Conservation (phyloP, 30 jellyfish, hydroid and myxozoan species). For the Cassiopea xamachana region DNA sequence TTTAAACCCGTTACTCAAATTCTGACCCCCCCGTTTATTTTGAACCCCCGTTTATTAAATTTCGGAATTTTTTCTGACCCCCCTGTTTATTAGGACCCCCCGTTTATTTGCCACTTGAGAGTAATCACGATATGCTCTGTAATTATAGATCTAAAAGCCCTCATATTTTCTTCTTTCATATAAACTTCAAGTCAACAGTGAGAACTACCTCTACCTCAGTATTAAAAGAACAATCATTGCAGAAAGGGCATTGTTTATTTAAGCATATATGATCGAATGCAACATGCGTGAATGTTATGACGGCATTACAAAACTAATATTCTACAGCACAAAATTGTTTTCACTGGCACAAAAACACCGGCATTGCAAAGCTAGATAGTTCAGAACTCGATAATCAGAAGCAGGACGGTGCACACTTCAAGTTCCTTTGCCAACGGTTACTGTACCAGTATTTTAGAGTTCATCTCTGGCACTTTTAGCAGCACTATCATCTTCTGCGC, state of each 20-base stretch:
- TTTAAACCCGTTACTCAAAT: too few species aligned
- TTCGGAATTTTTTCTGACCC: too few species aligned
- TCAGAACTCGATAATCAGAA: neutral
- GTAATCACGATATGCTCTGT: too few species aligned
- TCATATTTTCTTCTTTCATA: too few species aligned
- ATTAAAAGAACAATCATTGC: neutral
- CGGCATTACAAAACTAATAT: neutral
- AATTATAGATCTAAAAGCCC: neutral
- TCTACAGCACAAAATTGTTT: neutral
- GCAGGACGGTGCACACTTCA: neutral
- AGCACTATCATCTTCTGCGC: conserved; percentile 4
- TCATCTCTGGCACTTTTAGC: conserved; percentile 29
- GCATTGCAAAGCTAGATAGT: neutral
- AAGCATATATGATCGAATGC: neutral
- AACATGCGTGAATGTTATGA: neutral
- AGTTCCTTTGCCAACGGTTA: neutral
- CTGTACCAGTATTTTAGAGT: neutral
- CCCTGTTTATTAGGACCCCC: too few species aligned
- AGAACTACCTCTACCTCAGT: neutral
- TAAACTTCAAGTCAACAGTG: neutral
- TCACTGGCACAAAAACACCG: neutral
- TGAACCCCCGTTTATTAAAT: too few species aligned
- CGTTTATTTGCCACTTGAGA: too few species aligned
- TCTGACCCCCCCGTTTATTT: too few species aligned
- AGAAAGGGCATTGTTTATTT: neutral